phyloP scores from a whole-genome alignment of 2,797 vertebrate species.

The Mormyrus hasselquistii region DNA sequence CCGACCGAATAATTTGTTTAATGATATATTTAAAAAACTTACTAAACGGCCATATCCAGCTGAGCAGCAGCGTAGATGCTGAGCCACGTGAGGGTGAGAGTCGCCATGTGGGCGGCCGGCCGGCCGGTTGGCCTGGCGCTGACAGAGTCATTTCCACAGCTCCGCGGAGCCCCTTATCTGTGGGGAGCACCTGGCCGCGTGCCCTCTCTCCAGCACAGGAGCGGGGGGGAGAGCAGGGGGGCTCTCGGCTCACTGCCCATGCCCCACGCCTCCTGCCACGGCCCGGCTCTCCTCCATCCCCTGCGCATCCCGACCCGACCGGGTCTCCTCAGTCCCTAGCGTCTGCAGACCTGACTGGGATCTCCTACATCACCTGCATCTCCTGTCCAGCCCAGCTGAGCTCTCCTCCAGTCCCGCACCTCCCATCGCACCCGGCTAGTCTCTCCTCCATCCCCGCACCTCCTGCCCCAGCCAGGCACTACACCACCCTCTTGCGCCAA shows the following conservation, averaged over 20 bases:
- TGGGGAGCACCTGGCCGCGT: conserved; percentile 20
- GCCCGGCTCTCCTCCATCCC: neutral
- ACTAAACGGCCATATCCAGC: neutral
- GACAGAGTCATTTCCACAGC: conserved; percentile 15
- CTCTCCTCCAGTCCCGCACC: neutral
- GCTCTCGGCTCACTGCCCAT: neutral
- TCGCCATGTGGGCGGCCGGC: neutral
- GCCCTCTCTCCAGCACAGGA: neutral
- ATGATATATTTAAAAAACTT: neutral
- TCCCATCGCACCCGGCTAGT: neutral
- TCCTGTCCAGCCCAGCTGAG: neutral
- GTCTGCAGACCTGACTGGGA: neutral
- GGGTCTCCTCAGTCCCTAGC: neutral
- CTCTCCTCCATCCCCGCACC: neutral
- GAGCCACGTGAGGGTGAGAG: neutral
- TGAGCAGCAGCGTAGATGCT: neutral
- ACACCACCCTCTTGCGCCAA: neutral
- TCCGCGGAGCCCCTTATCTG: conserved; percentile 11
- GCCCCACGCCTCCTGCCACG: neutral
- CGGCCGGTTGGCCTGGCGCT: neutral
- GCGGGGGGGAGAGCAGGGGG: neutral
- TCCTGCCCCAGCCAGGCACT: neutral
- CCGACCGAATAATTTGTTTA: neutral
- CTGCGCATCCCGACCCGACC: neutral
- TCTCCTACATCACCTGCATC: neutral